These are phyloP conservation scores for Drosophila greeni DNA, from an alignment of 2,888 invertebrate species.

Conservation along the genomic window DNA sequence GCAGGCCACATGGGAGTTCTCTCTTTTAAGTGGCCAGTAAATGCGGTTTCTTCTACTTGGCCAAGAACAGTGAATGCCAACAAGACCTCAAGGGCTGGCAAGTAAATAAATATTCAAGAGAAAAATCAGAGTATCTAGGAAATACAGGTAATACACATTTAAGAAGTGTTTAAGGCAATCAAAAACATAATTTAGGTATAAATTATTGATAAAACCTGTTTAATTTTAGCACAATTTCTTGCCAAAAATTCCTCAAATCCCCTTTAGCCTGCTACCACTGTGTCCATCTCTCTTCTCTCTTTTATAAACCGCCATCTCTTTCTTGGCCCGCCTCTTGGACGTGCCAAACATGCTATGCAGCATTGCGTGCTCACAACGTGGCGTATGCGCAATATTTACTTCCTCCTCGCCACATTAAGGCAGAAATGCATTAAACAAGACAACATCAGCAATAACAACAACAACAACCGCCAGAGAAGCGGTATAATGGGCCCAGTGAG, in stretches of 20 bases:
- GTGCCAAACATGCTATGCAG: conserved; percentile 58
- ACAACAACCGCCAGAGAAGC: conserved; percentile 12
- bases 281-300: conserved; percentile 1
- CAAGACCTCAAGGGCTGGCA: not conserved
- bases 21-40: conserved; percentile 64
- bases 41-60: conserved; percentile 49
- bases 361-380: conserved; percentile 58
- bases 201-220: too few species aligned
- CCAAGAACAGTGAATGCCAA: conserved; percentile 5
- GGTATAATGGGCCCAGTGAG: conserved; percentile 15
- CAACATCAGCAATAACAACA: conserved; percentile 21
- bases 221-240: not conserved
- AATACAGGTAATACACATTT: too few species aligned
- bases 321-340: conserved; percentile 5
- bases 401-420: conserved; percentile 13
- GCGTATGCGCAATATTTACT: conserved; percentile 65
- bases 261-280: not conserved
- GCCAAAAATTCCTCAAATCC: not conserved
- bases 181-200: too few species aligned
- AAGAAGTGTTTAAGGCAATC: too few species aligned
- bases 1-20: conserved; percentile 61
- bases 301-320: not conserved
- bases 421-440: conserved; percentile 47
- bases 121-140: too few species aligned
- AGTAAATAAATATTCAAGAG: not conserved